Base-by-base conservation (phyloP, 2,113 vertebrate species). In the Thunnus maccoyii region DNA sequence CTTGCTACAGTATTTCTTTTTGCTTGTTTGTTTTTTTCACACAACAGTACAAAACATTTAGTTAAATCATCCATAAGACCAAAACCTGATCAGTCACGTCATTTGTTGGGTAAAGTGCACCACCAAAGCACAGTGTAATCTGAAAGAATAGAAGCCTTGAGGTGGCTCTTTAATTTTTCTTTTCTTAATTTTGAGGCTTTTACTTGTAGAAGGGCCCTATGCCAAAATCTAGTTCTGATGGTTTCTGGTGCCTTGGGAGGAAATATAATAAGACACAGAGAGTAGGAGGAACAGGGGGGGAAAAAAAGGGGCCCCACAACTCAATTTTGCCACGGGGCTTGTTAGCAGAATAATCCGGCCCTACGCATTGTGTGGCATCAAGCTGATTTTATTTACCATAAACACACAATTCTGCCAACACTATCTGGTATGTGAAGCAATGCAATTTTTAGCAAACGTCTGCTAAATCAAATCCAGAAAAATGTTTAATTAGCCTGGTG, bases 371-470 rank as follows among this genome's bases (percentile, higher is more conserved):
- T 75, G 57, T 25, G 18, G 85, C 48, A 22, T 76, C 86, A 80
- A 74, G 80, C 78, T 81, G 82, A 78, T 72, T 89, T 47, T 87
- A 71, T 88, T 89, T 86, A 90, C 78, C 72, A 76, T 83, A 74
- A 83, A 92, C 80, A 89, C 18, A 25, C 14, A 56, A 8, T 18
- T 55, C 66, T 67, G 79, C 79, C 89, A 91, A 36, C 72, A 6
- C 71, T 76, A 76, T 75, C 74, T 83, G 78, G 86, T 46, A 58
- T 69, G 57, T 12, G 13, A 70, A 4, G 8, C 16, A 47, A 48
- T 10, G 14, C 27, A 41, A 52, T 55, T 66, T 44, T 60, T 41
- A 75, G 79, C 57, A 61, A 50, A 63, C 48, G 16, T 50, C 54
- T 52, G 32, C 57, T 14, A 78, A 89, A 80, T 66, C 72, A 10